Evolutionary conservation across 2,113 vertebrate species (phyloP).

Genomic region (Archilochus colubris): DNA sequence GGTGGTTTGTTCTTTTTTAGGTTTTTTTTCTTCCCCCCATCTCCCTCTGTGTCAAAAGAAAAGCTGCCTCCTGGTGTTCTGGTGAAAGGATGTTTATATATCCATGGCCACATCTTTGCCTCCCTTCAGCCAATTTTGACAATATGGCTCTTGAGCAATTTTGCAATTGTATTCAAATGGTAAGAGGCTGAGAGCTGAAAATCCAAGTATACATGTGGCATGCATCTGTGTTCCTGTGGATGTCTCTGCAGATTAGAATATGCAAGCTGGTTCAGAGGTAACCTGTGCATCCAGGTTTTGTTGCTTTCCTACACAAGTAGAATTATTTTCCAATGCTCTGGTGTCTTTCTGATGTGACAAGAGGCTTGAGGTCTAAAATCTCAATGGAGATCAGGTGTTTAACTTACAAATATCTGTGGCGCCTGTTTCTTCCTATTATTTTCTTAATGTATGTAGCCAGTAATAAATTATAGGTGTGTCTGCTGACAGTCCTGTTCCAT

Average conservation of each 20-base stretch:
- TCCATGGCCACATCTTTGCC: background rate
- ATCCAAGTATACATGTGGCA: background rate
- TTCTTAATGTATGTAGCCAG: background rate
- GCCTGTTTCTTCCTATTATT: background rate
- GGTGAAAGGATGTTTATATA: background rate
- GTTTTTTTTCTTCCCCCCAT: no score
- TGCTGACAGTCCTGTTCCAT: background rate
- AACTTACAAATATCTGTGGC: background rate
- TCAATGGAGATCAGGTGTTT: background rate
- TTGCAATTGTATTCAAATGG: slow-evolving; percentile 4
- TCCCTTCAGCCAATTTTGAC: background rate
- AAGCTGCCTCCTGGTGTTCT: background rate
- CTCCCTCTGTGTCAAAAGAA: background rate
- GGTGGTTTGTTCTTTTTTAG: no score
- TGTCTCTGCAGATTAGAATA: background rate
- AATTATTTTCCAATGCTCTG: background rate
- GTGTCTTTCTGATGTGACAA: background rate
- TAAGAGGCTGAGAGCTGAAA: slow-evolving; percentile 25
- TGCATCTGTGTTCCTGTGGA: background rate
- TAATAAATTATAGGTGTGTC: slow-evolving; percentile 10
- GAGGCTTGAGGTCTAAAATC: background rate
- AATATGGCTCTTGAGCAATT: slow-evolving; percentile 8
- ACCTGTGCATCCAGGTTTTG: background rate
- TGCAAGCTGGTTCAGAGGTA: background rate
- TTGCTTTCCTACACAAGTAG: background rate